phyloP scores from a whole-genome alignment of 2,113 vertebrate genomes.

The Dasypus novemcinctus region DNA sequence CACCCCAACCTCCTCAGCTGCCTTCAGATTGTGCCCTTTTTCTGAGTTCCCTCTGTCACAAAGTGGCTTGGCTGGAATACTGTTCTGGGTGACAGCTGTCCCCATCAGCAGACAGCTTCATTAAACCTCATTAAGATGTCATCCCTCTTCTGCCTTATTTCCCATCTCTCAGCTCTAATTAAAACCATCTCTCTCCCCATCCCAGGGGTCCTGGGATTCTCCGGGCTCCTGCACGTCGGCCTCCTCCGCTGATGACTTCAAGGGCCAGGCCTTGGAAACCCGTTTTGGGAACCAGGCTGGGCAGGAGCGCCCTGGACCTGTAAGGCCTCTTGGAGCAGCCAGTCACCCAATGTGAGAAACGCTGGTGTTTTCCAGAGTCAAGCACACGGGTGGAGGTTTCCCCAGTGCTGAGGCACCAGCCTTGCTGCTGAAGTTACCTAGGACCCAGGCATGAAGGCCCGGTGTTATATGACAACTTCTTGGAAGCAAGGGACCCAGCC shows the following conservation, averaged over 20 bases:
- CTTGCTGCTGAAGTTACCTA: background rate
- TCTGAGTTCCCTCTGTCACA: slow-evolving; percentile 64
- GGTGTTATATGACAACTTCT: background rate
- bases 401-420: too few relatives aligned
- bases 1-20: background rate
- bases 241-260: slow-evolving; percentile 56
- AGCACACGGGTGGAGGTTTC: background rate
- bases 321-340: background rate
- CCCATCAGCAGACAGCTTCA: slow-evolving; percentile 88
- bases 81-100: slow-evolving; percentile 88
- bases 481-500: background rate
- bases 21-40: background rate
- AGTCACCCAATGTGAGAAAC: background rate
- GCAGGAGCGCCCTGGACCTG: slow-evolving; percentile 15
- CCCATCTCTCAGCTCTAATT: slow-evolving; percentile 86
- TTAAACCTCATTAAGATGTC: slow-evolving; percentile 91
- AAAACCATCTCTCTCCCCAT: slow-evolving; percentile 82
- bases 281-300: background rate
- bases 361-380: background rate
- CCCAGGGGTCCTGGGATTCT: slow-evolving; percentile 82
- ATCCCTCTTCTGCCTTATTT: slow-evolving; percentile 83
- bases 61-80: slow-evolving; percentile 82
- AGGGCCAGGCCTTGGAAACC: slow-evolving; percentile 69
- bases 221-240: slow-evolving; percentile 73
- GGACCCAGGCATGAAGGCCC: background rate